Conservation (phyloP, 2,888 invertebrate genomes). For the Catocala sponsa region DNA sequence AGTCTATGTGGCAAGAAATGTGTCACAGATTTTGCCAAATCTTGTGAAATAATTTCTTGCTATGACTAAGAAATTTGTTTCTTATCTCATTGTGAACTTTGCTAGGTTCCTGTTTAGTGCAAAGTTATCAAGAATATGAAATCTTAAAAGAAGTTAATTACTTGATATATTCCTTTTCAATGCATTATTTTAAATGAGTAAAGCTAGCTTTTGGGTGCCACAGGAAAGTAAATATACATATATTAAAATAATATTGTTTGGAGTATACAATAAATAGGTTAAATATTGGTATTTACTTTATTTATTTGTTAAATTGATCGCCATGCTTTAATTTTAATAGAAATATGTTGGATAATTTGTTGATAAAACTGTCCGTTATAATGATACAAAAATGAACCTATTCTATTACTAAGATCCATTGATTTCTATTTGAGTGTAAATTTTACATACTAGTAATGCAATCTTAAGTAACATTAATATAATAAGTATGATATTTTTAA, state of each 20-base stretch:
- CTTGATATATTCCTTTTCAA: too few relatives aligned
- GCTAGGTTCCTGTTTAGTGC: background rate
- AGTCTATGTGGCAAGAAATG: background rate
- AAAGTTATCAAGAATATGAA: too few relatives aligned
- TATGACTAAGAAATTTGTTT: background rate
- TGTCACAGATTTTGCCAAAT: background rate
- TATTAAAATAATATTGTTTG: too few relatives aligned
- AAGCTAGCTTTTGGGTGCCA: too few relatives aligned
- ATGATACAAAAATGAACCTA: constrained; percentile 12
- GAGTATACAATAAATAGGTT: too few relatives aligned
- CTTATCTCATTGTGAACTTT: background rate
- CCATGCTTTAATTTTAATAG: too few relatives aligned
- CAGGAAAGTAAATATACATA: too few relatives aligned
- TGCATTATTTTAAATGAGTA: too few relatives aligned
- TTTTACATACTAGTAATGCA: constrained; percentile 36
- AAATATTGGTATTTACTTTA: too few relatives aligned
- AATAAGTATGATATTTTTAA: constrained; percentile 46
- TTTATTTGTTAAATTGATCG: too few relatives aligned
- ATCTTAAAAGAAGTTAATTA: too few relatives aligned
- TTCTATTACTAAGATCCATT: constrained; percentile 14
- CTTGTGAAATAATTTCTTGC: background rate
- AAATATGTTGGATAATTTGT: background rate
- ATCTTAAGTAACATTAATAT: constrained; percentile 38
- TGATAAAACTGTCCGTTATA: constrained; percentile 1
- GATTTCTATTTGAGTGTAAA: constrained; percentile 29